Conservation (phyloP, 2,797 vertebrate species). For the Champsocephalus gunnari region DNA sequence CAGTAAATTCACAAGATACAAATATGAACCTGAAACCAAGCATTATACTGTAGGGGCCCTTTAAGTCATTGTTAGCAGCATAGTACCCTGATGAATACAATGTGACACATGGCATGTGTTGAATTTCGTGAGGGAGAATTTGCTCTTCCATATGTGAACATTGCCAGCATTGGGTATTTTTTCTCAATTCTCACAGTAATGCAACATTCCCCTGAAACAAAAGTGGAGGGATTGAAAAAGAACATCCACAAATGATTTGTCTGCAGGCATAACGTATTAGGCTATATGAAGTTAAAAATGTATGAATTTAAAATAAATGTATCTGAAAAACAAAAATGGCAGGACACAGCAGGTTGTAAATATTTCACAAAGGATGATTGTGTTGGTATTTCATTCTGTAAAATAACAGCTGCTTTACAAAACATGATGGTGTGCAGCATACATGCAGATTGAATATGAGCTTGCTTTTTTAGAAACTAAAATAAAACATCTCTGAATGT, state of each 20-base stretch:
- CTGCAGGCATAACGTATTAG: constrained; percentile 8
- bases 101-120: background rate
- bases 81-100: constrained; percentile 20
- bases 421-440: constrained; percentile 6
- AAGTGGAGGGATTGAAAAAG: constrained; percentile 29
- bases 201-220: constrained; percentile 26
- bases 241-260: constrained; percentile 28
- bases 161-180: constrained; percentile 1
- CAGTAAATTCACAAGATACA: too few relatives aligned
- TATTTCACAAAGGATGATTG: constrained; percentile 24
- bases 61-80: background rate
- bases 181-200: constrained; percentile 37
- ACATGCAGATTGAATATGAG: constrained; percentile 5
- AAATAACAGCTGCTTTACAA: constrained; percentile 8
- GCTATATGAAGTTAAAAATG: constrained; percentile 24
- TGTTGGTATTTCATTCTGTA: constrained; percentile 29
- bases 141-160: constrained; percentile 10
- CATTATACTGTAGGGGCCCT: background rate
- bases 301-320: constrained; percentile 32
- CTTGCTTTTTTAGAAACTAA: background rate
- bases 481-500: background rate
- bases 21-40: too few relatives aligned
- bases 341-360: constrained; percentile 24
- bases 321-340: constrained; percentile 17
- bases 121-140: constrained; percentile 9